These are phyloP conservation scores for Noctua janthe DNA, from an alignment of 2,888 invertebrate species.

Conservation along the genomic window DNA sequence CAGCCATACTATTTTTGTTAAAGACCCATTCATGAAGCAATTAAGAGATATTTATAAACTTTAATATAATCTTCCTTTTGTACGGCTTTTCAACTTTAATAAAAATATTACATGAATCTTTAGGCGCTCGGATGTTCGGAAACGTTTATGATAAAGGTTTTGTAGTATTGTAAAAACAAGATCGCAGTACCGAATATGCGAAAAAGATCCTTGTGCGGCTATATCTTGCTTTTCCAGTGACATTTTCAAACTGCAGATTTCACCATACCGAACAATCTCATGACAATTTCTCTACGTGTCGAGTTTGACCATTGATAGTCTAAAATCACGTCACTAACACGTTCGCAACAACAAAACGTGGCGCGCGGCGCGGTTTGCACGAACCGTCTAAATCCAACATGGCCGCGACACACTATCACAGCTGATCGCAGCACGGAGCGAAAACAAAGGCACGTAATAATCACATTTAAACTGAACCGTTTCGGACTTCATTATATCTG, in stretches of 20 bases:
- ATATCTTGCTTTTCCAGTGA: neutral
- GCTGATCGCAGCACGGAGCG: conserved; percentile 49
- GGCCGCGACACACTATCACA: conserved; percentile 57
- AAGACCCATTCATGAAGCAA: too few species aligned
- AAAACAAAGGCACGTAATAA: conserved; percentile 57
- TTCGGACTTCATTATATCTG: conserved; percentile 53
- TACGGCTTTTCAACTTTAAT: neutral
- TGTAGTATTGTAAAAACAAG: neutral
- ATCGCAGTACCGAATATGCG: neutral
- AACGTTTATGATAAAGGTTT: neutral
- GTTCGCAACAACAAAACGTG: conserved; percentile 1
- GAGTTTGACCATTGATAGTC: conserved; percentile 17
- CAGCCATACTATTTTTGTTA: neutral
- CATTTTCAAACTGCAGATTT: neutral
- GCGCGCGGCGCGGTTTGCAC: conserved; percentile 21
- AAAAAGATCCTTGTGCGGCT: neutral
- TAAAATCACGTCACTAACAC: conserved; percentile 20
- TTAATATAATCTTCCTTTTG: neutral
- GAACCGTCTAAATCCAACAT: conserved; percentile 52
- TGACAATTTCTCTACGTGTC: conserved; percentile 18
- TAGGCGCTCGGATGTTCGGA: neutral
- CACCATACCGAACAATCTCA: neutral
- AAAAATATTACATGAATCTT: neutral
- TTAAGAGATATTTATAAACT: neutral
- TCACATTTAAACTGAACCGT: conserved; percentile 60